These are phyloP conservation scores for Myiothlypis coronata DNA, from an alignment of 2,797 vertebrate species.

Conservation along the genomic window DNA sequence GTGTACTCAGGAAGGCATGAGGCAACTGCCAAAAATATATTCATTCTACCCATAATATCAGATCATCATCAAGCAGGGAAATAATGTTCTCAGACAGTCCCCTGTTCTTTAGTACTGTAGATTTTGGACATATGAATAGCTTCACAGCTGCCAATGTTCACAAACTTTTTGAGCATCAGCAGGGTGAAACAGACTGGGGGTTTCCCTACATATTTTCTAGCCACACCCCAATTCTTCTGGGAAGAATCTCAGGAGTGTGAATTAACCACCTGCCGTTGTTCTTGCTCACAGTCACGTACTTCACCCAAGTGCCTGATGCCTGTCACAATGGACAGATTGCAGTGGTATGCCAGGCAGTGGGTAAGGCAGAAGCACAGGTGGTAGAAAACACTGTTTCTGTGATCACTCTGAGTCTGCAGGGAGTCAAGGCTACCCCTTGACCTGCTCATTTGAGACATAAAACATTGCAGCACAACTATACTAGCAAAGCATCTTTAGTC, in stretches of 20 bases:
- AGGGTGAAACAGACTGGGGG: not conserved
- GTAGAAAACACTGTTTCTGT: not conserved
- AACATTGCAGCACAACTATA: not conserved
- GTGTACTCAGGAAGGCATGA: not conserved
- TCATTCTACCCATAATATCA: not conserved
- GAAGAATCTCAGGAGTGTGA: not conserved
- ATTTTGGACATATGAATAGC: not conserved
- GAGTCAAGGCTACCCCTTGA: not conserved
- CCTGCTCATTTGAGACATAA: not conserved
- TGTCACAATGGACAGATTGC: rapidly evolving
- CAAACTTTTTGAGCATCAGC: not conserved
- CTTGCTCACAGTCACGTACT: not conserved
- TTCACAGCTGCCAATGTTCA: not conserved
- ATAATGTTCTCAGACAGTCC: not conserved
- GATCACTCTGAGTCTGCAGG: not conserved
- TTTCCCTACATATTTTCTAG: not conserved
- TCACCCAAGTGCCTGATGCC: rapidly evolving
- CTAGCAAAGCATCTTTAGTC: not conserved
- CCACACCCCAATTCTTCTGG: not conserved
- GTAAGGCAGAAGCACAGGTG: not conserved
- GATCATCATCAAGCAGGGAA: not conserved
- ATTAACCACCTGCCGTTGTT: not conserved
- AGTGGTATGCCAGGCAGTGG: not conserved
- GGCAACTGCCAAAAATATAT: not conserved
- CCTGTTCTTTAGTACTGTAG: not conserved